Conservation (phyloP, 2,797 vertebrate species). For the Leuciscus waleckii region DNA sequence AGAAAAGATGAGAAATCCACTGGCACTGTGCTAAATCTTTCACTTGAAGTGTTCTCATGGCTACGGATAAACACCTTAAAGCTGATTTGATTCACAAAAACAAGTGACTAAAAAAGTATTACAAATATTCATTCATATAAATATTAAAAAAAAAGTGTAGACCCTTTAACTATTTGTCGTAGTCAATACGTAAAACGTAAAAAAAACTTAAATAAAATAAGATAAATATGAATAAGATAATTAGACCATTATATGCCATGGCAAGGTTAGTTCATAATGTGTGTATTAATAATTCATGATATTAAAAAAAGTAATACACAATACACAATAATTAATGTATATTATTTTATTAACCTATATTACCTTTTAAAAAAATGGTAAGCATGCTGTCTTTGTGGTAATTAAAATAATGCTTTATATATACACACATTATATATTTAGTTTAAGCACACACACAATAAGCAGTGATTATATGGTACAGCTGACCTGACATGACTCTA, state of each 20-base stretch:
- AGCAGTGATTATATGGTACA: not conserved
- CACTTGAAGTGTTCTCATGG: conserved; percentile 2
- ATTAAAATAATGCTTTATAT: not conserved
- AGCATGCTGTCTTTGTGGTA: not conserved
- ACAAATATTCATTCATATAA: not conserved
- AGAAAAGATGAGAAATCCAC: conserved; percentile 9
- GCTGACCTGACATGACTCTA: conserved; percentile 1
- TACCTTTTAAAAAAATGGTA: not conserved
- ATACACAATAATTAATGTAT: too few species aligned
- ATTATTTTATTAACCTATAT: not conserved
- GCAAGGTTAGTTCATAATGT: not conserved
- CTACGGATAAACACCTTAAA: conserved; percentile 41
- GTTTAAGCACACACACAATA: not conserved
- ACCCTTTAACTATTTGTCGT: not conserved
- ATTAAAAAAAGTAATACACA: not conserved
- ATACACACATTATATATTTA: not conserved
- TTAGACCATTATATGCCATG: not conserved
- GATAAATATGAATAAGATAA: not conserved
- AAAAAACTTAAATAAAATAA: not conserved
- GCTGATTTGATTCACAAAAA: not conserved
- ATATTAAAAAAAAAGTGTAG: not conserved
- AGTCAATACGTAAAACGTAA: too few species aligned
- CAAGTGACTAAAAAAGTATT: not conserved
- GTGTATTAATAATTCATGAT: not conserved
- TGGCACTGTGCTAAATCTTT: conserved; percentile 35